phyloP scores from a whole-genome alignment of 2,888 invertebrate species.

The Lydus trimaculatus region DNA sequence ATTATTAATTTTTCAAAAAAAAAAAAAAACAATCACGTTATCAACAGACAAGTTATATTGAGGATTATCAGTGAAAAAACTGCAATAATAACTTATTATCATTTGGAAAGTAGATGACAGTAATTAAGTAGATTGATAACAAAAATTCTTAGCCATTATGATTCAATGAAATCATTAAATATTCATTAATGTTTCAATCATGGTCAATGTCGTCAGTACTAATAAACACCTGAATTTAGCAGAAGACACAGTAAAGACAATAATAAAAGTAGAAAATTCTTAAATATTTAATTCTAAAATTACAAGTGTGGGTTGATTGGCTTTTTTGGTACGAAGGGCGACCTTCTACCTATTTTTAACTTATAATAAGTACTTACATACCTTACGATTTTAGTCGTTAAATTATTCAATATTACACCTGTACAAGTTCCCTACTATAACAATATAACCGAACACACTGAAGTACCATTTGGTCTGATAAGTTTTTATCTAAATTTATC shows the following conservation, averaged over 20 bases:
- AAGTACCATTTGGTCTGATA: constrained; percentile 6
- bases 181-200: too few relatives aligned
- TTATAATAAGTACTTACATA: not conserved
- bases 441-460: not conserved
- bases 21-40: not conserved
- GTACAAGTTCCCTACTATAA: not conserved
- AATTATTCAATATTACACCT: constrained; percentile 11
- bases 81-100: not conserved
- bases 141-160: too few relatives aligned
- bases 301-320: too few relatives aligned
- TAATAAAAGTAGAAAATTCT: too few relatives aligned
- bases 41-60: not conserved
- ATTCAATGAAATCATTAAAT: too few relatives aligned
- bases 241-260: too few relatives aligned
- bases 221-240: too few relatives aligned
- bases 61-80: not conserved
- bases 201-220: too few relatives aligned
- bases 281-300: too few relatives aligned
- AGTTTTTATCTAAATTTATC: constrained; percentile 15
- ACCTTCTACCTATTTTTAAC: not conserved
- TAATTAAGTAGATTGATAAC: not conserved
- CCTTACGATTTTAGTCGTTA: not conserved
- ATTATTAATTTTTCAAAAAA: not conserved
- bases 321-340: too few relatives aligned
- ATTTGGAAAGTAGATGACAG: not conserved